Conservation (phyloP, 2,113 vertebrate species). For the Nothobranchius kuhntae region DNA sequence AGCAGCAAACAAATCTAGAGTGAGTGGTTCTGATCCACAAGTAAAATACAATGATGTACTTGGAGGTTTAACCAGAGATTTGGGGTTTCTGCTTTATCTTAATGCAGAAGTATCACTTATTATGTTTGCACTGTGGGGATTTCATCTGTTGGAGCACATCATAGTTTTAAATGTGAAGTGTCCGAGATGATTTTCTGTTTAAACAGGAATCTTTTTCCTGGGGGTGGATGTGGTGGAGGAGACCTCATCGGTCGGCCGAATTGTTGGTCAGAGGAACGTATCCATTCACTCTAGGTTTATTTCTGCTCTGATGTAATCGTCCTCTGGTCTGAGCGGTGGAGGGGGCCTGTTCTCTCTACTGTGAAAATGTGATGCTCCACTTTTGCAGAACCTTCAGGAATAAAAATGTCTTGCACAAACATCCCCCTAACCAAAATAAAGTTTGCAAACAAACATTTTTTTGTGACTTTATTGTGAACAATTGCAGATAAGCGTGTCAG, state of each 20-base stretch:
- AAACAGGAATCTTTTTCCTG: no score
- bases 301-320: constrained; percentile 19
- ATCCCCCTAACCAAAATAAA: no score
- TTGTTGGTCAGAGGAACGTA: constrained; percentile 14
- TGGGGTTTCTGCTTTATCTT: constrained; percentile 4
- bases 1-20: constrained; percentile 33
- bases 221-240: no score
- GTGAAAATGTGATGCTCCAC: no score
- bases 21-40: constrained; percentile 16
- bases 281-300: constrained; percentile 32
- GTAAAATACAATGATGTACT: neutral
- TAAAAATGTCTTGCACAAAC: no score
- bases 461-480: no score
- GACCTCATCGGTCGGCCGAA: no score
- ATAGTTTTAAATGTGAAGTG: constrained; percentile 5
- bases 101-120: constrained; percentile 26
- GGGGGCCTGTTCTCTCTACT: no score
- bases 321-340: no score
- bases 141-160: constrained; percentile 22
- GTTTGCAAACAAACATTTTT: no score
- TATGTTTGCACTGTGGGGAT: constrained; percentile 6
- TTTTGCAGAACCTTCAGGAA: no score
- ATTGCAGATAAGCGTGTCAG: no score
- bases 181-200: neutral
- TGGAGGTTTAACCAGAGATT: constrained; percentile 6